phyloP scores from a whole-genome alignment of 2,113 vertebrate genomes.

The Typhlomys cinereus region DNA sequence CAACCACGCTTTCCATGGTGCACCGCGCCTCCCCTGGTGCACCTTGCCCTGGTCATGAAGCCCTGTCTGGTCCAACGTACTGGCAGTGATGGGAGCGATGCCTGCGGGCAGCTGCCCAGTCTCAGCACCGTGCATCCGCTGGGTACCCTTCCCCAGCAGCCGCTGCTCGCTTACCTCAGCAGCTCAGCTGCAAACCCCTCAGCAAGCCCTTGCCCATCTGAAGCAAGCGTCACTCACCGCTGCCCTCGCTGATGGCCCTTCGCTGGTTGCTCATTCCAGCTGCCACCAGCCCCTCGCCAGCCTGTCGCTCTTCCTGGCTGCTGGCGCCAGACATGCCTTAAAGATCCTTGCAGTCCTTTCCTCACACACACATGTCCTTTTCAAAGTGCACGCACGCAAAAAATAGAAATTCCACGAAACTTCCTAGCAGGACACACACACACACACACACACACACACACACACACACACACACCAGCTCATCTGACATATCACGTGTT shows the following conservation, averaged over 20 bases:
- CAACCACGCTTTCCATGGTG: no score
- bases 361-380: not conserved
- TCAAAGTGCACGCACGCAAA: not conserved
- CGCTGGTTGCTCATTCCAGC: no score
- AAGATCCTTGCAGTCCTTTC: not conserved
- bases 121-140: not conserved
- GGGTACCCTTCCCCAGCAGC: no score
- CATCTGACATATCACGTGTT: not conserved
- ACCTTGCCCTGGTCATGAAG: not conserved
- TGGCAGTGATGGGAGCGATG: no score
- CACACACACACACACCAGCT: not conserved
- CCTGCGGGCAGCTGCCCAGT: not conserved
- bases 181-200: no score
- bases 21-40: rapidly evolving
- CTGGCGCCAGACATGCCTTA: not conserved
- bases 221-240: no score
- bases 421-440: not conserved
- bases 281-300: rapidly evolving
- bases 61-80: not conserved
- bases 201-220: no score
- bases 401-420: not conserved
- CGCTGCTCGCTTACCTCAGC: no score
- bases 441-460: not conserved
- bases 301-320: not conserved
- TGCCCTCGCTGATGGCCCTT: no score